Base-by-base conservation (phyloP, 2,888 invertebrate species). In the Catocala nupta region DNA sequence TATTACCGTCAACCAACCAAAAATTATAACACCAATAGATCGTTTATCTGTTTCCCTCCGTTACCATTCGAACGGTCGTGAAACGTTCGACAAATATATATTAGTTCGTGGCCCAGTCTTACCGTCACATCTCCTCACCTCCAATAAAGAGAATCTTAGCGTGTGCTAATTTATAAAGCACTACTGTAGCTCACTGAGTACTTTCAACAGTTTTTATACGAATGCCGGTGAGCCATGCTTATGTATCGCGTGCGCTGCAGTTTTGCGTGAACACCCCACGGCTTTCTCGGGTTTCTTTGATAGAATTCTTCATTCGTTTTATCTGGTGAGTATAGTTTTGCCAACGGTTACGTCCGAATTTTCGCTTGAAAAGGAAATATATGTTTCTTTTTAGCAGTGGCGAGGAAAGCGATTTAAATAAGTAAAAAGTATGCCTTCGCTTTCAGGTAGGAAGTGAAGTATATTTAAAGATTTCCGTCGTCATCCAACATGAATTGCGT, bases 191-290 rank as follows among this genome's bases (percentile, higher is more conserved):
- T 63, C 33, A 44, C 34, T 58, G 43, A 13, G 55, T 70, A 76
- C 81, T 82, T 80, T 81, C 82, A 62, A 75, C 54, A 70, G 76
- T 81, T 81, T 81, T 82, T 75, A 71, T 72, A 62, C 52, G 68
- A 65, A 79, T 82, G 54, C 81, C 79, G 50, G 49, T 47, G 66
- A 69, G 68, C 60, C 56, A 64, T 70, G 72, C 68, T 71, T 67
- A 66, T 5, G 63, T 51, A 80, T 81, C 69, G 80, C 81, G 80
- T 81, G 80, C 55, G 47, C 12, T 55, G 11, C 54, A 71, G 63
- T 78, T 78, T 75, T 73, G 77, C 77, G 77, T 77, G 77, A 68
- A 78, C 55, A 68, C 48, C 63, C 57, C 45, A 69, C 6, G 68
- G 80, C 75, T 79, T 79, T 78, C 80, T 73, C 70, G 42, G 64